A percentile compares a stretch with the other conserved stretches of the same genome.
Evolutionary conservation across 1,140 invertebrate genomes (phyloP).

Genomic region (Calephelis nemesis): DNA sequence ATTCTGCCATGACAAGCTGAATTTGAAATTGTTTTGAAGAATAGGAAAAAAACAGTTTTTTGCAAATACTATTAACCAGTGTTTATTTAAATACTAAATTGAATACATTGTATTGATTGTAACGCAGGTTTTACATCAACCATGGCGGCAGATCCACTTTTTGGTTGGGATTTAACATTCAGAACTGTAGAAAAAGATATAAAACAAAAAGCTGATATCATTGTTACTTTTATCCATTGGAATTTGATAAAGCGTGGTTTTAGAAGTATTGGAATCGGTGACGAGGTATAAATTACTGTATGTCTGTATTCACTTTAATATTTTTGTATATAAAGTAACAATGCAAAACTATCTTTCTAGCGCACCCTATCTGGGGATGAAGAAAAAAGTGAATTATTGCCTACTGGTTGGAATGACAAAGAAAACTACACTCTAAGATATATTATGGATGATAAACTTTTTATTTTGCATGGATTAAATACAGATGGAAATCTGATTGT

Average conservation of each 20-base stretch:
- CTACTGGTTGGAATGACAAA: slow-evolving; percentile 84
- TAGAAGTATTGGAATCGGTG: slow-evolving; percentile 85
- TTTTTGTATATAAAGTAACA: slow-evolving; percentile 21
- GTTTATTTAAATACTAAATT: not conserved
- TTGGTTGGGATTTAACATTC: slow-evolving; percentile 88
- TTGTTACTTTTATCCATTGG: slow-evolving; percentile 86
- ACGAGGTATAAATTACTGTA: slow-evolving; percentile 78
- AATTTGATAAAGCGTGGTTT: slow-evolving; percentile 85
- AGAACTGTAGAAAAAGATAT: slow-evolving; percentile 82
- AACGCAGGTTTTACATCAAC: slow-evolving; percentile 2
- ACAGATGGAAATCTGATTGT: slow-evolving; percentile 82
- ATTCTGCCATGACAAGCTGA: slow-evolving; percentile 1
- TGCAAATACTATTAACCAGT: not conserved
- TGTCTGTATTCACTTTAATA: slow-evolving; percentile 15
- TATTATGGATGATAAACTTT: slow-evolving; percentile 82
- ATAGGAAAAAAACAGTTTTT: not conserved
- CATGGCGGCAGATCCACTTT: slow-evolving; percentile 74
- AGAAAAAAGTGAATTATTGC: slow-evolving; percentile 83
- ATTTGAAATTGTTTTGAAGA: not conserved
- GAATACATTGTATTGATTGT: not conserved
- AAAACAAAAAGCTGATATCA: slow-evolving; percentile 84
- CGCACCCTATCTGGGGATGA: slow-evolving; percentile 82
- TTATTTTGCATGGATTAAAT: slow-evolving; percentile 83
- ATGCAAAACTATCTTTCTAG: slow-evolving; percentile 56
- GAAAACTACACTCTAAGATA: slow-evolving; percentile 84